Base-by-base conservation (phyloP, 2,888 invertebrate species). In the Aleiodes leptofemur region DNA sequence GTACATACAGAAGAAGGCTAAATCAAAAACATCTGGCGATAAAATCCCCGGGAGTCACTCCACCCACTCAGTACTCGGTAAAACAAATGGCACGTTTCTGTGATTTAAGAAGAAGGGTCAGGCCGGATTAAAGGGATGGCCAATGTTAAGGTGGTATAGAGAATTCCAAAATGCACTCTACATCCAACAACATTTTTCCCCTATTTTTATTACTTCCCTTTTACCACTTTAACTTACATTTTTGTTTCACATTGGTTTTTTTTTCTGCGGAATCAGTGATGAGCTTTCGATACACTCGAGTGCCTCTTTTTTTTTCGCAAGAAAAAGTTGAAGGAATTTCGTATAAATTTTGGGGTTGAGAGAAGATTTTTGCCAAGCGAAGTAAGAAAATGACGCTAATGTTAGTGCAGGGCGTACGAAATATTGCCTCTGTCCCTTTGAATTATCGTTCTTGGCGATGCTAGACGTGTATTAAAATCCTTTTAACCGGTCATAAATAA, bases 401-500 rank as follows among this genome's bases (percentile, higher is more conserved):
- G 29, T 31, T 13, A 66, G 23, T n/a, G 23, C 7, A 50, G 51
- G 34, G 38, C 53, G 73, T 69, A 59, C 72, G 79, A 83, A 83
- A 83, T 84, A 82, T 81, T 81, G 83, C 76, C 70, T 76, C 78
- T 77, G 82, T 82, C 80, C 76, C 80, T 82, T 81, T 82, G 83
- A 87, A 85, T 85, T 84, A 84, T 83, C 78, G 78, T 78, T 59
- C 74, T 68, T 48, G 73, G 76, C 77, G 78, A 78, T 79, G 76
- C 81, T 79, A 79, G 83, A 81, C 82, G 82, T 82, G 83, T 83
- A 85, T 85, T 85, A 85, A 86, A 85, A 85, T 87, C 85, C 84
- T 84, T 85, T 86, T 85, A 86, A 85, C 83, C 82, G 81, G 79
- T 77, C 84, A 84, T 86, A 87, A 87, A 87, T 86, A 87, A 85